Evolutionary conservation across 2,113 vertebrate genomes (phyloP).

Genomic region (Nicator chloris): DNA sequence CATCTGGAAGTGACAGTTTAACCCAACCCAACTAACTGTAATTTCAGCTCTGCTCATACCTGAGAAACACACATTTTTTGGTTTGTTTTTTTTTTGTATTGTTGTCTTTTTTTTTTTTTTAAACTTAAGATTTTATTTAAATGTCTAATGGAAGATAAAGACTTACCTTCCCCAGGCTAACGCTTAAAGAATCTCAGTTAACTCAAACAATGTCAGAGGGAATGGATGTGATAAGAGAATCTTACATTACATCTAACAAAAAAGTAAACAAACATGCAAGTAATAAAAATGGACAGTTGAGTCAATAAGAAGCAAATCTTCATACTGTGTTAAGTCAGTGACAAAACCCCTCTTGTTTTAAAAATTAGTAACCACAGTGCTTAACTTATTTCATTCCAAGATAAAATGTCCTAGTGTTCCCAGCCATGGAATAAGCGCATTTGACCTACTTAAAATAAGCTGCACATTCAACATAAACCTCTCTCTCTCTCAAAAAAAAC

Average conservation of each 20-base stretch:
- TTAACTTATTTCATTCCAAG: conserved; percentile 48
- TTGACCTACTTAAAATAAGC: conserved; percentile 59
- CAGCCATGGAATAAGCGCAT: background rate
- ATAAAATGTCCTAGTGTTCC: conserved; percentile 33
- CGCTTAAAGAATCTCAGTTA: conserved; percentile 90
- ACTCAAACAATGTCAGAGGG: conserved; percentile 89
- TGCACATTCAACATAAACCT: conserved; percentile 43
- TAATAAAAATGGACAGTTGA: conserved; percentile 88
- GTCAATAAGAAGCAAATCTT: conserved; percentile 90
- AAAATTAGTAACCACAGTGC: conserved; percentile 32
- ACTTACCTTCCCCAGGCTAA: conserved; percentile 99
- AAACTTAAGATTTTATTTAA: conserved; percentile 74
- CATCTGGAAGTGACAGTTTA: conserved; percentile 34
- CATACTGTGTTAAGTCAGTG: conserved; percentile 93
- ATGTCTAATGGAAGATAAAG: conserved; percentile 91
- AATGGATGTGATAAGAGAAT: conserved; percentile 89
- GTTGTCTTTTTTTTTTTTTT: conserved; percentile 49
- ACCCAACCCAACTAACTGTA: conserved; percentile 43
- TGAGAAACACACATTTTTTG: conserved; percentile 87
- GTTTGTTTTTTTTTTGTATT: background rate
- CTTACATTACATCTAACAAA: conserved; percentile 90
- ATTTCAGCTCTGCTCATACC: conserved; percentile 77
- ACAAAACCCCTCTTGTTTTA: conserved; percentile 36
- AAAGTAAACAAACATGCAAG: conserved; percentile 92
- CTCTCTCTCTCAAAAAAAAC: background rate